A percentile compares a stretch with the other conserved stretches of the same genome.
Evolutionary conservation across 2,797 vertebrate genomes (phyloP).

Genomic region (Ceryle rudis): DNA sequence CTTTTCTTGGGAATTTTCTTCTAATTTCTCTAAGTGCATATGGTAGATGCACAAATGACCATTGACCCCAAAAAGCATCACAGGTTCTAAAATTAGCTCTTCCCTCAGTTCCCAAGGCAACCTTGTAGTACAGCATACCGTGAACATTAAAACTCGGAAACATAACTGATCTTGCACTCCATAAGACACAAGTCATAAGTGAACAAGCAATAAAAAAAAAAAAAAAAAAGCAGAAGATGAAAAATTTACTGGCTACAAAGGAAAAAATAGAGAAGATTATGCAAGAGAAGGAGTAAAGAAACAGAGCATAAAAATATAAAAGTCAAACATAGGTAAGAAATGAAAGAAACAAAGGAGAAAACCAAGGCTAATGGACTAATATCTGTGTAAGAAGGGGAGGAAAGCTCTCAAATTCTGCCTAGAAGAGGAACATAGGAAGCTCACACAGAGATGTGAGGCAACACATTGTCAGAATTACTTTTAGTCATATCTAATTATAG

Average conservation of each 20-base stretch:
- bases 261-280: not conserved
- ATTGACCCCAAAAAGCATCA: not conserved
- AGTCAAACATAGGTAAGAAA: not conserved
- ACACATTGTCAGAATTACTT: not conserved
- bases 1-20: not conserved
- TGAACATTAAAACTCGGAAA: not conserved
- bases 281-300: not conserved
- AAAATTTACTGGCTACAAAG: not conserved
- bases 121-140: not conserved
- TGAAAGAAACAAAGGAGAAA: not conserved
- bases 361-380: not conserved
- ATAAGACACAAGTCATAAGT: not conserved
- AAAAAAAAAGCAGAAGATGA: not conserved
- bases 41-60: not conserved
- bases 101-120: not conserved
- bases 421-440: not conserved
- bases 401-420: not conserved
- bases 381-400: not conserved
- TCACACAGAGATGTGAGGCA: not conserved
- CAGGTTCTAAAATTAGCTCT: slow-evolving; percentile 3
- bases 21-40: not conserved
- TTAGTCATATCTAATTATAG: not conserved
- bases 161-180: not conserved
- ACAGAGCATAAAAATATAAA: not conserved
- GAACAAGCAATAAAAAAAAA: not conserved